Percentiles rank a stretch among this genome's conserved stretches.
Evolutionary conservation across 1,140 invertebrate genomes (phyloP).

Genomic region (Saccostrea cuccullata): DNA sequence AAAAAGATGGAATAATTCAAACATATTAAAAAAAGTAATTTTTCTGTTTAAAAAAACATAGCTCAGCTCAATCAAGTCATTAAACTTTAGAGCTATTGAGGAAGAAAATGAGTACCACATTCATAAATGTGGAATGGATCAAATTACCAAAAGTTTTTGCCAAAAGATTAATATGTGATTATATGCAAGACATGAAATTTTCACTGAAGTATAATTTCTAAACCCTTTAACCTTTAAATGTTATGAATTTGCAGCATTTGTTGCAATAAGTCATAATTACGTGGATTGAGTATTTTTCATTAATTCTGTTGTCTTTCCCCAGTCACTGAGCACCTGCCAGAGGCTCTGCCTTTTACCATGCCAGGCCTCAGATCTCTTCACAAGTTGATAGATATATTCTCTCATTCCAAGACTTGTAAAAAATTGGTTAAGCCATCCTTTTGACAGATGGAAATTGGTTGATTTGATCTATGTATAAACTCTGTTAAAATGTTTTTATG

Average conservation of each 20-base stretch:
- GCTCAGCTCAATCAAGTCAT: no score
- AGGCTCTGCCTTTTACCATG: not conserved
- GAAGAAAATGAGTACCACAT: no score
- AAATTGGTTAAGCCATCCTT: constrained; percentile 31
- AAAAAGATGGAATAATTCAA: no score
- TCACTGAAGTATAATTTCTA: not conserved
- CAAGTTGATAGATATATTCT: constrained; percentile 19
- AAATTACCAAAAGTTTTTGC: no score
- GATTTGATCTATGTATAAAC: constrained; percentile 36
- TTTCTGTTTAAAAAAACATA: no score
- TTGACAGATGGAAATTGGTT: constrained; percentile 37
- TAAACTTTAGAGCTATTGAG: no score
- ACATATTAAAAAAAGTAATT: no score
- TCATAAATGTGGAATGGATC: no score
- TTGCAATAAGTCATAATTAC: not conserved
- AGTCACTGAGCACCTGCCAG: not conserved
- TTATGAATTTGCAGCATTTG: not conserved
- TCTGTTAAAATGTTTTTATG: constrained; percentile 34
- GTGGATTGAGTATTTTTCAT: not conserved
- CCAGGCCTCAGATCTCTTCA: not conserved
- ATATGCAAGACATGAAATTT: not conserved
- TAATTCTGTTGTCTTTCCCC: not conserved
- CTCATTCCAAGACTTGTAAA: constrained; percentile 25
- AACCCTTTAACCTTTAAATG: not conserved
- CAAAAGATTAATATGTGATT: no score